Evolutionary conservation across 1,140 invertebrate species (phyloP), one percentile per base, ranked within the genome.

Genomic region (Tachypleus tridentatus): DNA sequence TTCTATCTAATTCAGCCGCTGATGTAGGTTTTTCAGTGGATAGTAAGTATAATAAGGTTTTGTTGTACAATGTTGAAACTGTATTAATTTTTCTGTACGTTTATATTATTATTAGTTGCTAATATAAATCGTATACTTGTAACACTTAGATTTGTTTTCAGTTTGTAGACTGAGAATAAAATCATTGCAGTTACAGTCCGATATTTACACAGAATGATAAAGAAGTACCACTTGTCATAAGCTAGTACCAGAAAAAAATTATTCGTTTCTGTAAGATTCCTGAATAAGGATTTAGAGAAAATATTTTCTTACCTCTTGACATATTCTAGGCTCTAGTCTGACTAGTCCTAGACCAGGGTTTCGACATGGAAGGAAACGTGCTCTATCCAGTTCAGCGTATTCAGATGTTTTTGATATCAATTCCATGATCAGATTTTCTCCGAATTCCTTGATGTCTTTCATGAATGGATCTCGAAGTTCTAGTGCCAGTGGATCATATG

Each of bases 321-420:
- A 48, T 58, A 57, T 53, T 11, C 4, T 58, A 67, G 66, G 66
- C 47, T 61, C 66, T 57, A 58, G 54, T 6, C 11, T 64, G 5
- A 58, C 57, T 52, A 64, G 66, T 47, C 63, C 66, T 9, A 64
- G 63, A 49, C 53, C 66, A 4, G 49, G 54, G n/a, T 6, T 54
- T 58, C 52, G 67, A 3, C 64, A 66, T 62, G 64, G 67, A 6
- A 49, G 67, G 48, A 98, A 97, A 75, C 81, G 94, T 60, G 92
- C 93, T 0, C 80, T 96, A 1, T 96, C 92, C 58, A 91, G 90
- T 76, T 97, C 93, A 9, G 93, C 94, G 0, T 95, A 96, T 72
- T 93, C 92, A 0, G 93, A 97, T 74, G 89, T 89, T 8, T 84
- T 96, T 73, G 93, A 97, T 76, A 87, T 98, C 72, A 92, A 91